These are phyloP conservation scores for Ctena decussata DNA, from an alignment of 2,888 invertebrate genomes.

Conservation along the genomic window DNA sequence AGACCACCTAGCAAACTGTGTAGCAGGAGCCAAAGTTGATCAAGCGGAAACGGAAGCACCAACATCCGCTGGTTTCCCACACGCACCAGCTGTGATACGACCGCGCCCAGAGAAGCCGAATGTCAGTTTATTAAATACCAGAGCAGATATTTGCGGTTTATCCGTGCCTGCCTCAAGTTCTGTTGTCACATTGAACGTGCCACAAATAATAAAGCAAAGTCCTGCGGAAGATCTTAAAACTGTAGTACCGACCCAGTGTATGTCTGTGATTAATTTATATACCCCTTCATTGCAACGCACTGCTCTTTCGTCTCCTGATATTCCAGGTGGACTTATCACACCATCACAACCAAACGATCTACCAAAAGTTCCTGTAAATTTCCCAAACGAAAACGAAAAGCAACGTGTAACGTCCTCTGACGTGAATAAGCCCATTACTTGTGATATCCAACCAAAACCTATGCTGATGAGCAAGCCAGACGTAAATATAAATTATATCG, in stretches of 20 bases:
- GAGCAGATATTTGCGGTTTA: neutral
- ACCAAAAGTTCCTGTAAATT: neutral
- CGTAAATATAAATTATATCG: neutral
- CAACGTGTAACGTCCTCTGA: neutral
- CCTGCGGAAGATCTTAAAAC: neutral
- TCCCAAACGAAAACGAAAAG: neutral
- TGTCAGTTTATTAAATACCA: neutral
- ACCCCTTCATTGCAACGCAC: neutral
- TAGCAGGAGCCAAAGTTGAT: slow-evolving; percentile 14
- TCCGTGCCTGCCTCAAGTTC: neutral
- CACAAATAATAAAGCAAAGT: neutral
- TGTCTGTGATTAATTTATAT: neutral
- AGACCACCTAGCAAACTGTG: slow-evolving; percentile 76
- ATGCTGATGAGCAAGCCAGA: neutral
- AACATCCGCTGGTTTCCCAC: neutral
- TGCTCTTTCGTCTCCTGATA: too few species aligned
- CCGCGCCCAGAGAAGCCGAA: neutral
- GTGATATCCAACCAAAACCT: neutral
- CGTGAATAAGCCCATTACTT: neutral
- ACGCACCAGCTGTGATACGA: neutral
- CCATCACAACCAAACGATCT: neutral
- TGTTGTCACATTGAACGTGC: neutral
- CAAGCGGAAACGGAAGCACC: neutral
- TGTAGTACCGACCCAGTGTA: neutral
- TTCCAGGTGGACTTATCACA: neutral